phyloP scores from a whole-genome alignment of 2,888 invertebrate genomes.

The Plusia festucae region DNA sequence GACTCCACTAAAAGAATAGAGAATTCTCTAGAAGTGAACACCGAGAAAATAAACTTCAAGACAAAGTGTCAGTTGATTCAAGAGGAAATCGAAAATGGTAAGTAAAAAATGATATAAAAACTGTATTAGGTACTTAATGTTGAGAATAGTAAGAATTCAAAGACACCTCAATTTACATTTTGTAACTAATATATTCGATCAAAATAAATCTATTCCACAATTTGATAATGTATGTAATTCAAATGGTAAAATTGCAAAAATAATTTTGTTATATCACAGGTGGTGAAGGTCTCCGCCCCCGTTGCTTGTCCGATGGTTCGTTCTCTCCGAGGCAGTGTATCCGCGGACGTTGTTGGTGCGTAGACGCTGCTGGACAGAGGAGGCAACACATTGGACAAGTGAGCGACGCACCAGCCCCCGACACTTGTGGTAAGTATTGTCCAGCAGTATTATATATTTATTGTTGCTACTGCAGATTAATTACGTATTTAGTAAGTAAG shows the following conservation, averaged over 20 bases:
- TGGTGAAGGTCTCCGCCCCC: constrained; percentile 87
- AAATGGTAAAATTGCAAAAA: not conserved
- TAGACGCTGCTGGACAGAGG: constrained; percentile 92
- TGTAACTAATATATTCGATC: no score
- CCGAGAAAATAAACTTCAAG: constrained; percentile 71
- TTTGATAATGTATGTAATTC: no score
- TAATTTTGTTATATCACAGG: constrained; percentile 58
- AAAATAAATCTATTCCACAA: no score
- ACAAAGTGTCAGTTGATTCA: constrained; percentile 89
- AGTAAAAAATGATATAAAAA: no score
- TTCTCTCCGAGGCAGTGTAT: constrained; percentile 94
- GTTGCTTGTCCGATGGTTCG: constrained; percentile 92
- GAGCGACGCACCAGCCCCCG: constrained; percentile 64
- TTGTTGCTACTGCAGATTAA: no score
- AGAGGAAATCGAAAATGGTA: constrained; percentile 81
- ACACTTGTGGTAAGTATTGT: constrained; percentile 78
- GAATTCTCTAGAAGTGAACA: constrained; percentile 68
- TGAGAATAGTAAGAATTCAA: not conserved
- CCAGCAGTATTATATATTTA: no score
- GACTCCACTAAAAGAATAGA: constrained; percentile 72
- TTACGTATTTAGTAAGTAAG: no score
- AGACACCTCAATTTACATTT: no score
- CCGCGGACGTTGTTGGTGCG: constrained; percentile 94
- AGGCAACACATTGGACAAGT: constrained; percentile 62
- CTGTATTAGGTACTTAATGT: no score